Evolutionary conservation across 2,888 invertebrate genomes (phyloP).

Genomic region (Brassicogethes aeneus): DNA sequence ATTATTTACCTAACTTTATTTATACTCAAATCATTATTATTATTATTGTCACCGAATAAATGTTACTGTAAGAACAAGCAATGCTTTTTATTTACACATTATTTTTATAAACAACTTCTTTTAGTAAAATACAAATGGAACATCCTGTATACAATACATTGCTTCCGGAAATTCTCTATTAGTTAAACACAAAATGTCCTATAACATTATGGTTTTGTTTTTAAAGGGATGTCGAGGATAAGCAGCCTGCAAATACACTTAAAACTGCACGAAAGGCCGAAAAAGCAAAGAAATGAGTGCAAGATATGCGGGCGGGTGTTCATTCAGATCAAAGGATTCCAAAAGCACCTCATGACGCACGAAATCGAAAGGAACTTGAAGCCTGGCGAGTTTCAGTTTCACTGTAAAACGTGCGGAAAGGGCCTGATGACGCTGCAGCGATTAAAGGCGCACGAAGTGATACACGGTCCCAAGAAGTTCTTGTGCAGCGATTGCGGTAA

Average conservation of each 20-base stretch:
- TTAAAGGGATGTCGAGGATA: neutral
- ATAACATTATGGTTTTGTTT: neutral
- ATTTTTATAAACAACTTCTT: too few relatives aligned
- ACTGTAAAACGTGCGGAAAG: neutral
- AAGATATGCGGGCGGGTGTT: neutral
- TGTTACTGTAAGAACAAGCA: too few relatives aligned
- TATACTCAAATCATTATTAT: too few relatives aligned
- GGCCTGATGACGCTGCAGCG: conserved; percentile 1
- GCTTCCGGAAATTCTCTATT: too few relatives aligned
- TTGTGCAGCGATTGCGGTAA: conserved; percentile 23
- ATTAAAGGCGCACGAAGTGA: conserved; percentile 16
- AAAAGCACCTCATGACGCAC: neutral
- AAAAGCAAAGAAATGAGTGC: neutral
- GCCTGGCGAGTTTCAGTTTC: neutral
- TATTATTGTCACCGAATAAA: too few relatives aligned
- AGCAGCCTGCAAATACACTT: neutral
- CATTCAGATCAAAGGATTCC: neutral
- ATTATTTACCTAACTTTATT: too few relatives aligned
- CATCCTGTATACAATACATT: too few relatives aligned
- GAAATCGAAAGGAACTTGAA: neutral
- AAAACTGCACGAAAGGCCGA: neutral
- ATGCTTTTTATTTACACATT: too few relatives aligned
- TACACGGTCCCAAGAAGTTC: conserved; percentile 21
- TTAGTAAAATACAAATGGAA: too few relatives aligned
- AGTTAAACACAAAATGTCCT: too few relatives aligned